Evolutionary conservation across 2,113 vertebrate species (phyloP).

Genomic region (Saguinus midas): DNA sequence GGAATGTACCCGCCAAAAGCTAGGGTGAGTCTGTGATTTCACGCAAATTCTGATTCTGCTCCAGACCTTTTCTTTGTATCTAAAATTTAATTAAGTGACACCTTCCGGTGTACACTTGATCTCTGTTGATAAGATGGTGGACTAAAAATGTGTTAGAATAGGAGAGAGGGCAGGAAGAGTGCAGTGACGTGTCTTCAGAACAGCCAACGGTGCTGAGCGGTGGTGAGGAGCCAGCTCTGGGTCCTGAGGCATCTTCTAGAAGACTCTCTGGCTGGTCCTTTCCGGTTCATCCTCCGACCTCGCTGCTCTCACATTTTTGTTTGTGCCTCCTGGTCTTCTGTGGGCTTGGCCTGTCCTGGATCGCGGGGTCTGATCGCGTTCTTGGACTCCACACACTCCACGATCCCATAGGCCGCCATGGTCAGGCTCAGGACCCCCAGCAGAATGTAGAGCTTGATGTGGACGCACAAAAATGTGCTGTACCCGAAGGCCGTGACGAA

Average conservation of each 20-base stretch:
- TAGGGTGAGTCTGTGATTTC: rapidly evolving
- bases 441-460: slow-evolving; percentile 90
- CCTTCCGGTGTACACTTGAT: rapidly evolving
- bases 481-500: slow-evolving; percentile 93
- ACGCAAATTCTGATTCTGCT: rapidly evolving
- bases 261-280: rapidly evolving
- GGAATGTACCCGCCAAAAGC: too few species aligned
- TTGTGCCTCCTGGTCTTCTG: rapidly evolving
- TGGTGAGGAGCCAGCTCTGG: not conserved
- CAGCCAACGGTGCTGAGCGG: rapidly evolving
- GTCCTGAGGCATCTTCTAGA: rapidly evolving
- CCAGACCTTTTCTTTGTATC: rapidly evolving
- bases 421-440: slow-evolving; percentile 84
- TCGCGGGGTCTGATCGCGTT: rapidly evolving
- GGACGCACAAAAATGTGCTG: slow-evolving; percentile 89
- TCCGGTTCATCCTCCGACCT: rapidly evolving
- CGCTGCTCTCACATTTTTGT: not conserved
- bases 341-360: rapidly evolving
- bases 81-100: not conserved
- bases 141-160: not conserved
- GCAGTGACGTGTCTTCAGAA: rapidly evolving
- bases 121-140: not conserved
- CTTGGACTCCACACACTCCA: slow-evolving; percentile 87
- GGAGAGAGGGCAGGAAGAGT: not conserved
- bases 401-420: slow-evolving; percentile 82